Evolutionary conservation across 2,113 vertebrate genomes (phyloP).

Genomic region (Poeciliopsis prolifica): DNA sequence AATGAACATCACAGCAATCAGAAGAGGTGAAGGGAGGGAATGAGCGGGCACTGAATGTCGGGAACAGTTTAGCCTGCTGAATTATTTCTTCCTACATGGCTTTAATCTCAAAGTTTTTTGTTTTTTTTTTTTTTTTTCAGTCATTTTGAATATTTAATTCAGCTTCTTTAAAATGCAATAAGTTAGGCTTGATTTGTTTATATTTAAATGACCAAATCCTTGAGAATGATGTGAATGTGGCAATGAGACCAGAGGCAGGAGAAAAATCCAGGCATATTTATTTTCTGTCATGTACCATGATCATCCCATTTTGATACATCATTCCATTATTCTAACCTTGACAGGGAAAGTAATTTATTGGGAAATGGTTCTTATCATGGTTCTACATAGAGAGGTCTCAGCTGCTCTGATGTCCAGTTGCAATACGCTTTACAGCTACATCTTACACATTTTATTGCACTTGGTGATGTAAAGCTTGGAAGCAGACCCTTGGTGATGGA

Average conservation of each 20-base stretch:
- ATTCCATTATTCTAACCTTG: not conserved
- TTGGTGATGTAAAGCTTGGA: not conserved
- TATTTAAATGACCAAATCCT: not conserved
- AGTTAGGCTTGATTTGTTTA: not conserved
- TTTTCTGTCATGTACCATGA: not conserved
- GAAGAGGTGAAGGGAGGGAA: slow-evolving; percentile 29
- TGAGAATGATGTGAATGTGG: not conserved
- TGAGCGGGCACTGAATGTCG: slow-evolving; percentile 27
- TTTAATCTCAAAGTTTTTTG: not conserved
- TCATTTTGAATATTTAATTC: not conserved
- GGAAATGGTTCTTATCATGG: not conserved
- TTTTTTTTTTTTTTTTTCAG: slow-evolving; percentile 7
- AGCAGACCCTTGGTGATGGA: not conserved
- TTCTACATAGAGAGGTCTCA: not conserved
- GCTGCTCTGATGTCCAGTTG: not conserved
- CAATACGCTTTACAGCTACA: not conserved
- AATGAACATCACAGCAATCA: slow-evolving; percentile 54
- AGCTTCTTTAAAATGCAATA: not conserved
- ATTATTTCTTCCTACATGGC: slow-evolving; percentile 1
- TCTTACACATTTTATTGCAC: not conserved
- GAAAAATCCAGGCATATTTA: not conserved
- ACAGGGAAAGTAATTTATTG: not conserved
- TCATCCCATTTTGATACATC: not conserved
- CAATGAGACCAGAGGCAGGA: not conserved
- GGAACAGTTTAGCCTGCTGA: slow-evolving; percentile 7